Evolutionary conservation across 2,888 invertebrate genomes (phyloP).

Genomic region (Phyllotreta cruciferae): DNA sequence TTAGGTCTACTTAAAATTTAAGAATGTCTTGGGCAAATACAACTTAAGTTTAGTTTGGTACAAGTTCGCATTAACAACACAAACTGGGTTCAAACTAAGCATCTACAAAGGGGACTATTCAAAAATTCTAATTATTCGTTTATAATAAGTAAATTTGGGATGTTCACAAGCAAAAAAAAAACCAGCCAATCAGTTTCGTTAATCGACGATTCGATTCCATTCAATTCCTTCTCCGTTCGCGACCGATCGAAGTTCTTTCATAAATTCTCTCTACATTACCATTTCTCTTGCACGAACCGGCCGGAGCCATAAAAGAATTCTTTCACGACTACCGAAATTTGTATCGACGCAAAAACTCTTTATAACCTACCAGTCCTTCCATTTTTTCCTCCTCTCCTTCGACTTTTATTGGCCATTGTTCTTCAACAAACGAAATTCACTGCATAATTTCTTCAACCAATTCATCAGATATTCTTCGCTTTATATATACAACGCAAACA

Average conservation of each 20-base stretch:
- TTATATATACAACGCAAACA: neutral
- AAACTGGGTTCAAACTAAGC: too few species aligned
- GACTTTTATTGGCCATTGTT: slow-evolving; percentile 21
- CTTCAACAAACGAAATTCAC: neutral
- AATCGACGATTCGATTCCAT: neutral
- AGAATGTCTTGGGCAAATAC: too few species aligned
- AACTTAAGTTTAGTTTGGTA: too few species aligned
- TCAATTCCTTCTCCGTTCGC: too few species aligned
- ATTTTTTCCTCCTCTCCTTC: slow-evolving; percentile 1
- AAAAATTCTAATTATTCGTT: too few species aligned
- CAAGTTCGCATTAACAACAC: too few species aligned
- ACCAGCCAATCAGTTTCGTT: neutral
- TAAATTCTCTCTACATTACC: slow-evolving; percentile 4
- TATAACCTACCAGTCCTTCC: neutral
- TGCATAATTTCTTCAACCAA: too few species aligned
- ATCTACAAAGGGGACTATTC: too few species aligned
- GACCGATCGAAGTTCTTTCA: neutral
- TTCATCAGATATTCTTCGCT: too few species aligned
- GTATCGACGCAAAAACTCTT: slow-evolving; percentile 7
- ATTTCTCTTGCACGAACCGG: neutral
- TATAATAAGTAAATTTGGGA: too few species aligned
- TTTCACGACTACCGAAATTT: slow-evolving; percentile 22
- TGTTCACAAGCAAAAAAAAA: too few species aligned
- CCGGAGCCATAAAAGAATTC: slow-evolving; percentile 15
- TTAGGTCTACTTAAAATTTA: too few species aligned